Conservation (phyloP, 2,113 vertebrate species). For the Quiscalus mexicanus region DNA sequence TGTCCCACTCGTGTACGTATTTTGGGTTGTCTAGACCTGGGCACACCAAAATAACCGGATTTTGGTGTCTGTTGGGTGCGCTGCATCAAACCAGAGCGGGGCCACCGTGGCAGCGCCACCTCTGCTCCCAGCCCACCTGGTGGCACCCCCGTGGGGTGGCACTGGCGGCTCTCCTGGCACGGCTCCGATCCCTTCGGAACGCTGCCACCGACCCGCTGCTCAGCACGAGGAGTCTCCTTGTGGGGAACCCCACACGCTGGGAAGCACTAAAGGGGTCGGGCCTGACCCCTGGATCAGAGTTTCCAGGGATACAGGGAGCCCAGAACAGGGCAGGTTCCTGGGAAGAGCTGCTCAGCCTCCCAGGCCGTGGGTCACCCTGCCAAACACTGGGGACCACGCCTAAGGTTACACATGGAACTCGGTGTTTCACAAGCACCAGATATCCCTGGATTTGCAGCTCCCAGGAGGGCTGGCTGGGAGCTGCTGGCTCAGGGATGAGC, state of each 20-base stretch:
- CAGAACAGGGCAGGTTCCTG: neutral
- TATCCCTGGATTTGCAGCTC: neutral
- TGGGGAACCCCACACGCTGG: accelerated
- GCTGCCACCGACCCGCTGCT: accelerated
- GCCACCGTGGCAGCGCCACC: neutral
- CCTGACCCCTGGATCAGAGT: neutral
- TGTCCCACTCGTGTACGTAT: constrained; percentile 7
- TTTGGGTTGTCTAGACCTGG: constrained; percentile 63
- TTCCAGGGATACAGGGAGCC: neutral
- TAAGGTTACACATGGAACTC: accelerated
- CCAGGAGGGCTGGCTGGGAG: neutral
- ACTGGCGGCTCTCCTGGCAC: accelerated
- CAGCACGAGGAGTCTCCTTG: neutral
- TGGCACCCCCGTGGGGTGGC: neutral
- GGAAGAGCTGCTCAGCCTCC: neutral
- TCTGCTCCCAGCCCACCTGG: neutral
- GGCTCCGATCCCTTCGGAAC: accelerated
- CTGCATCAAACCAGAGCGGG: neutral
- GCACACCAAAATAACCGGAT: constrained; percentile 52
- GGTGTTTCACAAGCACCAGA: neutral
- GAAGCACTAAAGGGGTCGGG: accelerated
- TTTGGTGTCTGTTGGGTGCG: neutral
- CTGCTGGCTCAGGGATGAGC: neutral
- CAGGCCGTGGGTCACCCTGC: accelerated
- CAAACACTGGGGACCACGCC: neutral